Percentiles rank a stretch among this genome's conserved stretches.
Evolutionary conservation across 2,888 invertebrate species (phyloP).

Genomic region (Pasiphila rectangulata): DNA sequence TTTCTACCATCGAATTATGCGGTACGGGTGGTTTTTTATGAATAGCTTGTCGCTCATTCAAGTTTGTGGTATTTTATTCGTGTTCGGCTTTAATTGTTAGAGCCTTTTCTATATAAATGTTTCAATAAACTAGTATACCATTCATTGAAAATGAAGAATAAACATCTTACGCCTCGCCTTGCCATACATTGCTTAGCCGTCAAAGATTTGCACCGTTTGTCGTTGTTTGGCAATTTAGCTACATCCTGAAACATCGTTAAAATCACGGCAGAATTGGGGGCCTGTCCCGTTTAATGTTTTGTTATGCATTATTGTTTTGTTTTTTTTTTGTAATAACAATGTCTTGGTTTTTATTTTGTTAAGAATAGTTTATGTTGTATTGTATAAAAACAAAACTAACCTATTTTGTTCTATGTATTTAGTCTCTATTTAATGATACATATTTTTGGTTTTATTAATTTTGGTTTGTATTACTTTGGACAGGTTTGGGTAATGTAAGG

Average conservation of each 20-base stretch:
- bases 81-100: conserved; percentile 26
- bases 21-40: conserved; percentile 17
- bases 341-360: conserved; percentile 63
- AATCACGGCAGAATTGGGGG: conserved; percentile 33
- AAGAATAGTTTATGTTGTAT: conserved; percentile 71
- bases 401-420: conserved; percentile 47
- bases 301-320: conserved; percentile 54
- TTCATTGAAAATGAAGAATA: conserved; percentile 25
- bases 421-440: conserved; percentile 63
- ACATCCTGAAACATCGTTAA: conserved; percentile 22
- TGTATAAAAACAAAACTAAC: conserved; percentile 64
- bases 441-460: conserved; percentile 57
- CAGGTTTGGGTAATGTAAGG: conserved; percentile 81
- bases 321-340: conserved; percentile 39
- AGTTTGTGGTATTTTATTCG: conserved; percentile 25
- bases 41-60: conserved; percentile 16
- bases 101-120: conserved; percentile 20
- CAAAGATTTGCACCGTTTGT: conserved; percentile 20
- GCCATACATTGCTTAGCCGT: conserved; percentile 19
- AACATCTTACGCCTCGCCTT: conserved; percentile 16
- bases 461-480: conserved; percentile 71
- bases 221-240: conserved; percentile 17
- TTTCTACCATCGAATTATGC: conserved; percentile 25
- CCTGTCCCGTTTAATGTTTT: conserved; percentile 40
- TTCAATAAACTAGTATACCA: conserved; percentile 11